Evolutionary conservation across 2,113 vertebrate genomes (phyloP).

Genomic region (Pelmatolapia mariae): DNA sequence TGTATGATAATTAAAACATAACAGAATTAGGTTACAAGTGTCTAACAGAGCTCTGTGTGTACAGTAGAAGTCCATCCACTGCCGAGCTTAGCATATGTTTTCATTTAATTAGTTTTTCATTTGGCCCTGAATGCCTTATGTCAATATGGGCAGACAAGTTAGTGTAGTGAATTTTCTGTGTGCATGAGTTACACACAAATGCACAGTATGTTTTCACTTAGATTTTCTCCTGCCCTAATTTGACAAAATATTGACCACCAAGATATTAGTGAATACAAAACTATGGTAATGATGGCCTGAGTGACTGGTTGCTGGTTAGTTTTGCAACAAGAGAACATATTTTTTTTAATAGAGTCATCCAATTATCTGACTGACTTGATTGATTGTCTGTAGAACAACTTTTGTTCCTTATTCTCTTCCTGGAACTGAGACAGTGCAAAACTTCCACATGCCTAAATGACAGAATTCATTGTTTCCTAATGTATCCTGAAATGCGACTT

Average conservation of each 20-base stretch:
- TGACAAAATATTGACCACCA: background rate
- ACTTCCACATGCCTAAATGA: background rate
- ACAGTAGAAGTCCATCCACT: conserved; percentile 63
- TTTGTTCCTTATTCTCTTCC: background rate
- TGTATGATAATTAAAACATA: conserved; percentile 74
- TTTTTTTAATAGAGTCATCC: background rate
- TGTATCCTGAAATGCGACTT: background rate
- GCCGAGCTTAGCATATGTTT: conserved; percentile 68
- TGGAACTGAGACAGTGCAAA: background rate
- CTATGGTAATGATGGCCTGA: background rate
- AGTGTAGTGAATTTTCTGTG: conserved; percentile 12
- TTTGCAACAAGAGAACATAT: background rate
- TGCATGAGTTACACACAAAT: conserved; percentile 4
- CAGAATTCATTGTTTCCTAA: background rate
- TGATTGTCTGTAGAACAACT: background rate
- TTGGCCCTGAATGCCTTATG: conserved; percentile 51
- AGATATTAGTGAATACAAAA: background rate
- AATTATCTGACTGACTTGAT: background rate
- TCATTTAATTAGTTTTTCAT: conserved; percentile 79
- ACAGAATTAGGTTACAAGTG: conserved; percentile 74
- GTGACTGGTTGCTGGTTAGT: background rate
- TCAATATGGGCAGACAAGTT: conserved; percentile 54
- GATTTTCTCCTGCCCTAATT: background rate
- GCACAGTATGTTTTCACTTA: background rate
- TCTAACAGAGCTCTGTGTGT: conserved; percentile 69